Conservation (phyloP, 2,888 invertebrate genomes). For the Tipula confusa region DNA sequence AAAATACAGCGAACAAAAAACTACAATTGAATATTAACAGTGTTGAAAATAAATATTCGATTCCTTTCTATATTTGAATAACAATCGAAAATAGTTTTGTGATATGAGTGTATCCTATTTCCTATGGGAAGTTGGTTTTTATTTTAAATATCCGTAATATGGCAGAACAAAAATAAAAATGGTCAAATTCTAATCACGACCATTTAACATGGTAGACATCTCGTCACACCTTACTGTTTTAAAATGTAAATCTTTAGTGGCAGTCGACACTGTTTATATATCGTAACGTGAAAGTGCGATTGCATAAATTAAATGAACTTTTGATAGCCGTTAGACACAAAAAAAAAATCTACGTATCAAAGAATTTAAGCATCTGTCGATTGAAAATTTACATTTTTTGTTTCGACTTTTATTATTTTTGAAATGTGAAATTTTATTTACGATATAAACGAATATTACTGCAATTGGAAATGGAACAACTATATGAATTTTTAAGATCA, state of each 20-base stretch:
- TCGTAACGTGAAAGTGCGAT: no score
- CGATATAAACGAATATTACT: background rate
- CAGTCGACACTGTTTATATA: no score
- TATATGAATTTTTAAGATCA: background rate
- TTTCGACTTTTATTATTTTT: background rate
- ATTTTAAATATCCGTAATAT: background rate
- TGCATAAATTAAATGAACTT: background rate
- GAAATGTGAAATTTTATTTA: background rate
- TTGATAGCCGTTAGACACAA: no score
- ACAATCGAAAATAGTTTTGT: conserved; percentile 1
- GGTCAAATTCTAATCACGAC: no score
- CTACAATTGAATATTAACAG: background rate
- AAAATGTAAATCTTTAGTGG: background rate
- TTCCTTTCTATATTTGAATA: background rate
- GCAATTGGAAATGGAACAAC: no score
- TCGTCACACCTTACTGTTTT: background rate
- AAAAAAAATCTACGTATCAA: no score
- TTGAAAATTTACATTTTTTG: background rate
- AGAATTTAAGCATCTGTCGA: background rate
- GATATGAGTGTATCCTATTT: background rate
- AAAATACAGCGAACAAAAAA: background rate
- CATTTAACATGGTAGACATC: no score
- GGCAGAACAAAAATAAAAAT: background rate
- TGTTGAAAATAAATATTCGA: background rate
- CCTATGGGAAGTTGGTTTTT: background rate